A percentile compares a stretch with the other conserved stretches of the same genome.
Conservation (phyloP, 1,140 invertebrate species). For the Yoshiicerus persimilis region DNA sequence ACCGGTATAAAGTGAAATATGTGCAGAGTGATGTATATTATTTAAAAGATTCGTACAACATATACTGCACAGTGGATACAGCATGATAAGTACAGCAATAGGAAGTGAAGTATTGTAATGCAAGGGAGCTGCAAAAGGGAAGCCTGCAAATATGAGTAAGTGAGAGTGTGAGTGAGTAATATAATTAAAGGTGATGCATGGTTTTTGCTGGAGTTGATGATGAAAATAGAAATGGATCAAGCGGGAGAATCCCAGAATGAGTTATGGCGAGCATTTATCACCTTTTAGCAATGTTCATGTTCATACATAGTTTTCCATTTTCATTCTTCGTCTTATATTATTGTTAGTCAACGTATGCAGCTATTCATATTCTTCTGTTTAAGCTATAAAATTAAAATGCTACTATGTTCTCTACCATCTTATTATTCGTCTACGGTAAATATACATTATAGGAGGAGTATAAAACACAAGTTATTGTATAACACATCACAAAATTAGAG, state of each 20-base stretch:
- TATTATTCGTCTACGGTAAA: too few relatives aligned
- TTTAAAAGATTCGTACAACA: too few relatives aligned
- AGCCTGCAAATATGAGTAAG: not conserved
- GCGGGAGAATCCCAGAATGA: slow-evolving; percentile 43
- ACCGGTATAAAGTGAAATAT: too few relatives aligned
- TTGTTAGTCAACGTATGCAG: not conserved
- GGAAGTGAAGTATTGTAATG: not conserved
- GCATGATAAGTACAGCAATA: not conserved
- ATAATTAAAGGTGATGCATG: slow-evolving; percentile 49
- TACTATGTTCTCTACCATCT: not conserved
- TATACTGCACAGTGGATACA: too few relatives aligned
- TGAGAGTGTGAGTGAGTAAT: slow-evolving; percentile 34
- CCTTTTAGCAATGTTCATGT: slow-evolving; percentile 33
- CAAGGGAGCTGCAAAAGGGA: not conserved
- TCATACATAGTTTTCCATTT: not conserved
- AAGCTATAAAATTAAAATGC: not conserved
- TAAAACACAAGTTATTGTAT: not conserved
- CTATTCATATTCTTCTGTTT: not conserved
- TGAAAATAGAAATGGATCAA: slow-evolving; percentile 49
- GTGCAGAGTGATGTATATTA: too few relatives aligned
- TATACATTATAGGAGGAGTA: too few relatives aligned
- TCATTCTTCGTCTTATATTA: not conserved
- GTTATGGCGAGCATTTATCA: slow-evolving; percentile 46
- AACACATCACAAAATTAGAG: not conserved
- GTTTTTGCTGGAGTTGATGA: slow-evolving; percentile 47